Conservation (phyloP, 2,888 invertebrate genomes). For the Corythucha ciliata region DNA sequence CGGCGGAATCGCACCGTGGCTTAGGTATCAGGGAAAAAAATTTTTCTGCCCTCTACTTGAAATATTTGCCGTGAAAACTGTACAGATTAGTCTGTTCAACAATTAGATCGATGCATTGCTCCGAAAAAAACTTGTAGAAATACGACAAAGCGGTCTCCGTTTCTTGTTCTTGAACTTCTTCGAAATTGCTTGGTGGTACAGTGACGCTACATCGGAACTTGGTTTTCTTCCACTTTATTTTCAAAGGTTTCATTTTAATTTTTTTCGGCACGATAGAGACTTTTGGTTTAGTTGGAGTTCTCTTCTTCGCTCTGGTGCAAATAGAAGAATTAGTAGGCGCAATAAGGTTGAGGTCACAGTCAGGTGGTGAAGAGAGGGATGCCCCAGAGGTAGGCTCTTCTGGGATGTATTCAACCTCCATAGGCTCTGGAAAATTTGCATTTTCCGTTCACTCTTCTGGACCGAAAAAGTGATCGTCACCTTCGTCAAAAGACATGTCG, state of each 20-base stretch:
- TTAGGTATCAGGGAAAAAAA: not conserved
- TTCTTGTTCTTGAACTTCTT: constrained; percentile 4
- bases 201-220: not conserved
- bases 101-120: constrained; percentile 22
- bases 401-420: too few relatives aligned
- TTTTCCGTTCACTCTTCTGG: too few relatives aligned
- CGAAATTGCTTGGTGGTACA: not conserved
- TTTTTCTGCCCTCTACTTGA: not conserved
- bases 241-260: not conserved
- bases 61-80: constrained; percentile 9
- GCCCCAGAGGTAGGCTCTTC: too few relatives aligned
- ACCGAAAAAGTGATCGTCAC: too few relatives aligned
- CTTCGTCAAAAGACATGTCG: too few relatives aligned
- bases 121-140: constrained; percentile 19
- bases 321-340: too few relatives aligned
- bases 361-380: too few relatives aligned
- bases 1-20: not conserved
- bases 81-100: constrained; percentile 25
- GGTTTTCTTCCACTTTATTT: constrained; percentile 13
- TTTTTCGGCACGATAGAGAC: too few relatives aligned
- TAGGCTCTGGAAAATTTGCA: too few relatives aligned
- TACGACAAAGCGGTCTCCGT: constrained; percentile 12
- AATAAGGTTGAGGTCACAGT: too few relatives aligned
- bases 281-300: too few relatives aligned
- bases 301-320: too few relatives aligned